Evolutionary conservation across 2,797 vertebrate genomes (phyloP), one percentile per base, ranked within the genome.

Genomic region (Kryptopterus vitreolus): DNA sequence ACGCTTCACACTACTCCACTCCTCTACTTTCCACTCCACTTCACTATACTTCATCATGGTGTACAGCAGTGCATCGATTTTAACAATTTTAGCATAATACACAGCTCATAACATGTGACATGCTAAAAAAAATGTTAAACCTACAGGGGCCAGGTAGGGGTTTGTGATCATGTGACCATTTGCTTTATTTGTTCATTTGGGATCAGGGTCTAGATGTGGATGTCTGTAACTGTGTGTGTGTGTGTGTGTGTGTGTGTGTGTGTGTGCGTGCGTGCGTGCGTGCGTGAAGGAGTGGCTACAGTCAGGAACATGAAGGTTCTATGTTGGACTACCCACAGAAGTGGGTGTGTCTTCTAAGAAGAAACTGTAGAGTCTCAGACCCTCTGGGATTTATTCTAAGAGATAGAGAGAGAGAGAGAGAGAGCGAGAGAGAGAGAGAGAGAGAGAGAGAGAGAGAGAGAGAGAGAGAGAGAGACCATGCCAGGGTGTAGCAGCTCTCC

Each of bases 401-500:
- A 11, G 38, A 9, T 31, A 62, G 66, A 62, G 48, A 63, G 72
- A 48, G 22, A n/a, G 24, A 48, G 68, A 71, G 58, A 76, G 62
- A 71, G 65, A 43, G 13, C 33, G 52, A 24, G 68, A 43, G 24
- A 22, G 48, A 33, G 52, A 22, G 35, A 20, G 70, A 68, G 71
- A 53, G 33, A 55, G 68, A 33, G 26, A 33, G 16, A 55, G 55
- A 38, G 63, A 35, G 31, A 33, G 13, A 59, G 68, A 20, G 73
- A 48, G 62, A 71, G 80, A 83, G 29, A 73, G 73, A 80, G 72
- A 63, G 72, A 80, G 10, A 83, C 69, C 74, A 86, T 86, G 85
- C 70, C 79, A 77, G 79, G 62, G 71, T 78, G 71, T 78, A 78
- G 76, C 77, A 80, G 82, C 82, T 82, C 76, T 58, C 82, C 69